A percentile compares a stretch with the other conserved stretches of the same genome.
Evolutionary conservation across 2,888 invertebrate species (phyloP).

Genomic region (Caenorhabditis imperialis): DNA sequence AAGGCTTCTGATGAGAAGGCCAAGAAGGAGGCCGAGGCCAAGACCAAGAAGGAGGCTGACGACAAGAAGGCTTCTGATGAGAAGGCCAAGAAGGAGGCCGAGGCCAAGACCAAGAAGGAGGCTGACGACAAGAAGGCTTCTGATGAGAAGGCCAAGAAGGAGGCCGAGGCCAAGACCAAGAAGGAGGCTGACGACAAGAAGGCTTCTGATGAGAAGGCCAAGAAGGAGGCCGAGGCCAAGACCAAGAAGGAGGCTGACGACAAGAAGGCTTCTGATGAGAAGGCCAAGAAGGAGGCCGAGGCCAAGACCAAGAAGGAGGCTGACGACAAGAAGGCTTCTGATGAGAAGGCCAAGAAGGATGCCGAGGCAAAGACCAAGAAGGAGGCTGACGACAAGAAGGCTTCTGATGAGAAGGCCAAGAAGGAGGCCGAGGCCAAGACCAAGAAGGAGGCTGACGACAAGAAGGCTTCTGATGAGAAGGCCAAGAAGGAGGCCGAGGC

Average conservation of each 20-base stretch:
- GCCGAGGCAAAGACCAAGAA: too few species aligned
- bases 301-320: slow-evolving; percentile 38
- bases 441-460: slow-evolving; percentile 10
- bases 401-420: slow-evolving; percentile 12
- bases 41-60: slow-evolving; percentile 19
- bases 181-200: slow-evolving; percentile 1
- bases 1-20: background rate
- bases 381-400: slow-evolving; percentile 6
- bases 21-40: slow-evolving; percentile 23
- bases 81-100: slow-evolving; percentile 13
- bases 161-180: slow-evolving; percentile 1
- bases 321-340: background rate
- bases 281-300: slow-evolving; percentile 26
- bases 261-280: slow-evolving; percentile 7
- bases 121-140: slow-evolving; percentile 12
- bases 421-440: slow-evolving; percentile 5
- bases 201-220: background rate
- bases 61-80: slow-evolving; percentile 12
- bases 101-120: slow-evolving; percentile 23
- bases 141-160: background rate
- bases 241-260: slow-evolving; percentile 23
- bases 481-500: background rate
- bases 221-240: slow-evolving; percentile 15
- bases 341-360: too few species aligned
- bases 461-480: too few species aligned